phyloP scores from a whole-genome alignment of 1,140 invertebrate species.

The Doryteuthis pealeii region DNA sequence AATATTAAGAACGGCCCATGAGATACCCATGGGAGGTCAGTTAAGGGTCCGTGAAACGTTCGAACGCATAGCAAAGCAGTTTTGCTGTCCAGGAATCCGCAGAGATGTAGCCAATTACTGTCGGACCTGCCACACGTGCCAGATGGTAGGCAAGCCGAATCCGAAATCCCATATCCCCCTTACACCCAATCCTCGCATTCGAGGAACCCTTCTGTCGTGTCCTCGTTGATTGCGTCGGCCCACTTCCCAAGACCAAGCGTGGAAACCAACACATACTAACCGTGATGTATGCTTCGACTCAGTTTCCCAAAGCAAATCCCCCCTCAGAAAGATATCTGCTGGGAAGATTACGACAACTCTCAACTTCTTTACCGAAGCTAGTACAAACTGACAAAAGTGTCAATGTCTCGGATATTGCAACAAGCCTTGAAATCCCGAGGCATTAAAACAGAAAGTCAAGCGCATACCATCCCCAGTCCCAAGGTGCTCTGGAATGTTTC shows the following conservation, averaged over 20 bases:
- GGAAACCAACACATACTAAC: constrained; percentile 31
- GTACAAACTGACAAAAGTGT: constrained; percentile 26
- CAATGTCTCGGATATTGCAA: constrained; percentile 26
- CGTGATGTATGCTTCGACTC: constrained; percentile 22
- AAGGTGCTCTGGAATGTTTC: constrained; percentile 17
- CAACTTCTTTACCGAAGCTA: constrained; percentile 27
- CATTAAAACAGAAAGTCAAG: constrained; percentile 18
- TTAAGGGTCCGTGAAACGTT: background rate
- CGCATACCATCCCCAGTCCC: constrained; percentile 22
- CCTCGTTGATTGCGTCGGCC: constrained; percentile 5
- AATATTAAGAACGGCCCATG: background rate
- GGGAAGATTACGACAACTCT: constrained; percentile 11
- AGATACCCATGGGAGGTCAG: background rate
- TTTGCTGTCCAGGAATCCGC: constrained; percentile 8
- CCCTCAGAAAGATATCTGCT: constrained; percentile 17
- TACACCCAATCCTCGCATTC: constrained; percentile 10
- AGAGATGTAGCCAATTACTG: constrained; percentile 18
- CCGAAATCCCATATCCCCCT: constrained; percentile 17
- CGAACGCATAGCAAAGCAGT: background rate
- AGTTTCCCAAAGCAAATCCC: no score
- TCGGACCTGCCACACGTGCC: background rate
- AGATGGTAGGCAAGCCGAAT: background rate
- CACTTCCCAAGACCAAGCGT: constrained; percentile 25
- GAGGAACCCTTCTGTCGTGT: no score
- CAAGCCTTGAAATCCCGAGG: constrained; percentile 20